These are phyloP conservation scores for Metacarcinus magister DNA, from an alignment of 2,888 invertebrate genomes.

Conservation along the genomic window DNA sequence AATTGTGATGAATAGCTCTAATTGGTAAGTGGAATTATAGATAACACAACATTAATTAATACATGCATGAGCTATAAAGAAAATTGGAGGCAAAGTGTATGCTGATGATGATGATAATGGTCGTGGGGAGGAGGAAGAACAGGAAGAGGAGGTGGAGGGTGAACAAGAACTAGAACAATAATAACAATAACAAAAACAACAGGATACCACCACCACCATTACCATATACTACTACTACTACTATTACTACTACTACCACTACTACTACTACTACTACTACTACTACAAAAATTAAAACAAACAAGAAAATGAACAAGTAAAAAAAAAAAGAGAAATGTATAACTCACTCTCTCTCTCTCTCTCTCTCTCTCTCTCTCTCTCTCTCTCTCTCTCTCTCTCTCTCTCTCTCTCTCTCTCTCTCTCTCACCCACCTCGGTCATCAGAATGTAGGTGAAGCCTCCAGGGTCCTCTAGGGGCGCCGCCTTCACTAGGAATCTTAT, in stretches of 20 bases:
- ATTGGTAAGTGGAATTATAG: too few relatives aligned
- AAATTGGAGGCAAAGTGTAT: not conserved
- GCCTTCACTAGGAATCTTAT: slow-evolving; percentile 77
- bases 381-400: slow-evolving; percentile 53
- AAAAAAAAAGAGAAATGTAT: not conserved
- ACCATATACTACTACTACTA: not conserved
- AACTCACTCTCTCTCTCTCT: slow-evolving; percentile 52
- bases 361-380: slow-evolving; percentile 56
- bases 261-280: not conserved
- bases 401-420: slow-evolving; percentile 21
- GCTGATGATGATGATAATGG: not conserved
- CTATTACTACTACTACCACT: slow-evolving; percentile 27
- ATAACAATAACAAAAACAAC: not conserved
- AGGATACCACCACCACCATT: not conserved
- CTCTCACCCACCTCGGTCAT: slow-evolving; percentile 71
- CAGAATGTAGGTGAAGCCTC: slow-evolving; percentile 80
- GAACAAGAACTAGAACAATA: not conserved
- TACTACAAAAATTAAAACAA: not conserved
- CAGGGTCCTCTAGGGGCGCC: slow-evolving; percentile 70
- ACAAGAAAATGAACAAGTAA: not conserved
- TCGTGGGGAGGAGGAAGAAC: not conserved
- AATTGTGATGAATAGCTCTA: not conserved
- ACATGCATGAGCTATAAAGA: not conserved
- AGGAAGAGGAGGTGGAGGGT: not conserved
- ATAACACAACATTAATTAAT: not conserved